Evolutionary conservation across 2,113 vertebrate genomes (phyloP), one percentile per base, ranked within the genome.

Genomic region (Motacilla alba): DNA sequence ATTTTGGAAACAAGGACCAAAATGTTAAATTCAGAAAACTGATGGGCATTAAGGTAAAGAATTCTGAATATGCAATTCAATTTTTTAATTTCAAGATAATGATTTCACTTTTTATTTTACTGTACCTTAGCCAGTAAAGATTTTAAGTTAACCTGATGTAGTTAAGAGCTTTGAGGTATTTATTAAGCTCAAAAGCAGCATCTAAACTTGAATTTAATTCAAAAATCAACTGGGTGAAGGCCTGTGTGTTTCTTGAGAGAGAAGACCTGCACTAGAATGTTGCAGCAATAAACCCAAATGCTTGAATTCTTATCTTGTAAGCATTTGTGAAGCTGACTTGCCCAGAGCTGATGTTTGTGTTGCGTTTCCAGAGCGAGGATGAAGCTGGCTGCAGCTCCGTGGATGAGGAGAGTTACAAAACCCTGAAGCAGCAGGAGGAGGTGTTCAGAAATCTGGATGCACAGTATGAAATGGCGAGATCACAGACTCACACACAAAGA

Each of bases 1-100:
- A 99, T 97, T 99, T 99, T 97, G 99, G 99, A 96, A 99, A 99
- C 96, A 99, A 99, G 98, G 99, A 99, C 99, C 99, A 99, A 99
- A 99, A 99, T 90, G 99, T 99, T 46, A 99, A 99, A 97, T 99
- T 99, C 97, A 99, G 99, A 88, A 99, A 99, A 96, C 95, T 99
- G 77, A 99, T 99, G 99, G 99, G 99, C 87, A 99, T 99, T 97
- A 99, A 99, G 98, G 99, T 99, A 97, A 97, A 97, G 96, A 47
- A 18, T 74, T 90, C 14, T 47, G 18, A 64, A 66, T 68, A 15
- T 64, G 13, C 59, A n/a, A 52, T 70, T n/a, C 39, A 37, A 4
- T 41, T 56, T 31, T 13, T 47, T 73, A 74, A n/a, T 26, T 56
- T 5, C 31, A 56, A 16, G 5, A 6, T 37, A 44, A 8, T 23